Percentiles rank a stretch among this genome's conserved stretches.
Conservation (phyloP, 2,113 vertebrate species). For the Grus americana region DNA sequence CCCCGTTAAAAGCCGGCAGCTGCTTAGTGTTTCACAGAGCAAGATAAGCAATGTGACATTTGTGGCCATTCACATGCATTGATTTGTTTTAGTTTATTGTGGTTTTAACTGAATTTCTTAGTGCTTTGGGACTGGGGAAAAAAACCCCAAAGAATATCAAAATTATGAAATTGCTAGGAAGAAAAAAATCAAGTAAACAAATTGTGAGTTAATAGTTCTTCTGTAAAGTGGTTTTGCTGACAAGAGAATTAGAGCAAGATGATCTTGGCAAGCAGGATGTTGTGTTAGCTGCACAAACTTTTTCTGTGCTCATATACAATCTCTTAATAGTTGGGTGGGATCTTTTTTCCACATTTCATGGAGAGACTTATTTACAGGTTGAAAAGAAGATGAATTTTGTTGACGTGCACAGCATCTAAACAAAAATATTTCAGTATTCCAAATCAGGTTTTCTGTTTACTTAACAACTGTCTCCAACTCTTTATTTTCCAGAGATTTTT, state of each 20-base stretch:
- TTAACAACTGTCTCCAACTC: background rate
- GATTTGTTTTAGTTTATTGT: conserved; percentile 42
- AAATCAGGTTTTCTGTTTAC: background rate
- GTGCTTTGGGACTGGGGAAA: background rate
- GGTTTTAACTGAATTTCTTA: conserved; percentile 29
- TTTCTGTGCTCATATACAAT: conserved; percentile 29
- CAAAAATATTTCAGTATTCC: background rate
- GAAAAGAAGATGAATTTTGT: background rate
- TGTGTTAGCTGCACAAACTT: conserved; percentile 66
- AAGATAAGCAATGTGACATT: conserved; percentile 65
- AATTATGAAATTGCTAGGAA: conserved; percentile 8
- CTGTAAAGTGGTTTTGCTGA: conserved; percentile 53
- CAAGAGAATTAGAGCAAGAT: conserved; percentile 61
- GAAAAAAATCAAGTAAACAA: conserved; percentile 35
- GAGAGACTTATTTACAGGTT: background rate
- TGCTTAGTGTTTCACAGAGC: conserved; percentile 45
- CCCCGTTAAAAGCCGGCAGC: conserved; percentile 40
- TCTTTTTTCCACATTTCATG: conserved; percentile 24
- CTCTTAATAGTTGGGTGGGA: conserved; percentile 28
- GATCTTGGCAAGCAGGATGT: conserved; percentile 64
- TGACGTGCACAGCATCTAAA: background rate
- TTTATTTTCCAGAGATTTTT: background rate
- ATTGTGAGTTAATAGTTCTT: conserved; percentile 31
- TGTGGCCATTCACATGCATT: conserved; percentile 33
- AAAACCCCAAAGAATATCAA: background rate